Evolutionary conservation across 2,113 vertebrate species (phyloP).

Genomic region (Pongo abelii): DNA sequence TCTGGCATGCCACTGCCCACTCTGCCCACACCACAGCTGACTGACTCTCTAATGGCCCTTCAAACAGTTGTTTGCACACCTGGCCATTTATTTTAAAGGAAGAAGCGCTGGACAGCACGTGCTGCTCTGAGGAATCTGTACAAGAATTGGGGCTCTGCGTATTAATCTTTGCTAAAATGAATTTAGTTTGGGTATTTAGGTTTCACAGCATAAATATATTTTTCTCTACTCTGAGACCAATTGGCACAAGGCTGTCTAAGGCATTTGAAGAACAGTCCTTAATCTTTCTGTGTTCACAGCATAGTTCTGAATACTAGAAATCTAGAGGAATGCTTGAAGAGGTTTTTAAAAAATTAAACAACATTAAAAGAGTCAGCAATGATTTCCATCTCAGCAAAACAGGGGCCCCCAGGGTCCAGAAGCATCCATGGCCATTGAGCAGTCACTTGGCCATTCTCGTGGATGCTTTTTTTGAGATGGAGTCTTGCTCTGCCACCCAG

Average conservation of each 20-base stretch:
- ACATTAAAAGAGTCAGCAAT: background rate
- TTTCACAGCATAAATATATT: background rate
- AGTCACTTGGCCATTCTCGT: background rate
- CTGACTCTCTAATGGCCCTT: background rate
- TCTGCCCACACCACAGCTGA: background rate
- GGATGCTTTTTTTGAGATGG: background rate
- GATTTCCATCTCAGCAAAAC: background rate
- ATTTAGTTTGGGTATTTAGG: background rate
- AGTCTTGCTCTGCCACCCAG: too few species aligned
- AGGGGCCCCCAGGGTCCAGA: background rate
- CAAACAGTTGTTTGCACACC: background rate
- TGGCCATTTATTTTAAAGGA: background rate
- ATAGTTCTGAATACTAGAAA: background rate
- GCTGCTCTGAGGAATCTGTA: too few species aligned
- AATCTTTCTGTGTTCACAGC: background rate
- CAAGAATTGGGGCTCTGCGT: background rate
- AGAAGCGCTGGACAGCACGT: background rate
- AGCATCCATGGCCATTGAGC: background rate
- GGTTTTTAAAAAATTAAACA: background rate
- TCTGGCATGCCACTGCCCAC: background rate
- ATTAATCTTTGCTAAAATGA: background rate
- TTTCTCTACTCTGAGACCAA: background rate
- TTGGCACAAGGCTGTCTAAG: background rate
- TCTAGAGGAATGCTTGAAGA: background rate
- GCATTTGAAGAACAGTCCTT: background rate